phyloP scores from a whole-genome alignment of 2,888 invertebrate species.

The Iselma pallidipennis region DNA sequence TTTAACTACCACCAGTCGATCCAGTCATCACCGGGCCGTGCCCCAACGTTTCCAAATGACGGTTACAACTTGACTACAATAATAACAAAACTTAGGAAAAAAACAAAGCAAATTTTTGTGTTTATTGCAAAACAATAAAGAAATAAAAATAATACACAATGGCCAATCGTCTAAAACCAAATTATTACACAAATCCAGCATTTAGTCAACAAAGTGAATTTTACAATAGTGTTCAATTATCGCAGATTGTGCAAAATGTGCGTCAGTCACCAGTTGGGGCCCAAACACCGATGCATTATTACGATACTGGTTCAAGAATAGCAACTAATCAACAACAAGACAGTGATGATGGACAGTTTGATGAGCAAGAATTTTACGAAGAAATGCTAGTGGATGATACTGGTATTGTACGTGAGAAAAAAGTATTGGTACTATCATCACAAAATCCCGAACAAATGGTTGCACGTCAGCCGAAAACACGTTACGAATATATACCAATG shows the following conservation, averaged over 20 bases:
- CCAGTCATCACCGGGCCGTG: slow-evolving; percentile 42
- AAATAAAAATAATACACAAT: slow-evolving; percentile 20
- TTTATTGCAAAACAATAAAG: too few relatives aligned
- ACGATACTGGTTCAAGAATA: slow-evolving; percentile 31
- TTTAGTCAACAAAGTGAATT: slow-evolving; percentile 79
- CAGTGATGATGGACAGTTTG: slow-evolving; percentile 37
- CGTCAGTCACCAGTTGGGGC: slow-evolving; percentile 54
- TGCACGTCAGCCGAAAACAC: slow-evolving; percentile 46
- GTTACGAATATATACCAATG: slow-evolving; percentile 63
- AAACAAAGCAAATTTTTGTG: too few relatives aligned
- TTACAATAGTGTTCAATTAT: slow-evolving; percentile 53
- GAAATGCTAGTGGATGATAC: slow-evolving; percentile 53
- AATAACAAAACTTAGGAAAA: too few relatives aligned
- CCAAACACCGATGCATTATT: slow-evolving; percentile 43
- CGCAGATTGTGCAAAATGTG: slow-evolving; percentile 52
- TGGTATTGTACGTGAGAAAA: slow-evolving; percentile 50
- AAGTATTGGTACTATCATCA: slow-evolving; percentile 48
- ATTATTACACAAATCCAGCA: slow-evolving; percentile 79
- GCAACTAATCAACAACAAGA: slow-evolving; percentile 12
- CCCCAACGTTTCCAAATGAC: slow-evolving; percentile 30
- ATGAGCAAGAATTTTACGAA: slow-evolving; percentile 55
- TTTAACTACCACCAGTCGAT: slow-evolving; percentile 34
- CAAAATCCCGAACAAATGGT: slow-evolving; percentile 49
- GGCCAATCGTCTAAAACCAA: slow-evolving; percentile 35
- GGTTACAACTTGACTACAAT: slow-evolving; percentile 20